phyloP scores from a whole-genome alignment of 2,113 vertebrate species.

The Tetrax tetrax region DNA sequence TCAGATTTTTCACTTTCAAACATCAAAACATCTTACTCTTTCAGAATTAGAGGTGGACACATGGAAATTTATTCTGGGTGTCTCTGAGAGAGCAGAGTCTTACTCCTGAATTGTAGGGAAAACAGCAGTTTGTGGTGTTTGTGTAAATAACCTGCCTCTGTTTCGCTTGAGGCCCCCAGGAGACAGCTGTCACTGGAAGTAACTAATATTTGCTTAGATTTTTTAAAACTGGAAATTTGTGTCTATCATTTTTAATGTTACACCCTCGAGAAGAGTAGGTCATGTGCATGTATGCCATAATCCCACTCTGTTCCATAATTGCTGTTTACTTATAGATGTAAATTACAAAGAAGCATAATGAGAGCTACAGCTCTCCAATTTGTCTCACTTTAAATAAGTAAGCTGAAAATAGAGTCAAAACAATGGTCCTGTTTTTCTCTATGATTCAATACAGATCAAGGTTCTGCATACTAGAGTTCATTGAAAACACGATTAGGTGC shows the following conservation, averaged over 20 bases:
- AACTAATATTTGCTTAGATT: neutral
- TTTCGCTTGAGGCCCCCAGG: neutral
- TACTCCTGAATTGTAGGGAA: neutral
- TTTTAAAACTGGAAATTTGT: neutral
- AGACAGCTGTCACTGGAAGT: neutral
- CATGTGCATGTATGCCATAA: neutral
- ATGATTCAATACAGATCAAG: neutral
- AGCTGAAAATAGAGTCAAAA: neutral
- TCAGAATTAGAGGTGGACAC: neutral
- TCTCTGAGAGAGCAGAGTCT: neutral
- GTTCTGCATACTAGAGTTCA: neutral
- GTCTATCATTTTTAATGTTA: neutral
- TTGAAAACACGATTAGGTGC: neutral
- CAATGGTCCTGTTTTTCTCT: neutral
- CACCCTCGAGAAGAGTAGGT: neutral
- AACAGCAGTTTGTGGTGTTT: neutral
- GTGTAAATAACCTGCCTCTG: neutral
- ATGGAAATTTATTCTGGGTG: neutral
- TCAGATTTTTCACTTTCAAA: neutral
- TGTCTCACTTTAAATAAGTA: slow-evolving; percentile 5
- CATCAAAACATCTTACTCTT: neutral
- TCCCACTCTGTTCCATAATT: neutral
- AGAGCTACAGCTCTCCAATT: neutral
- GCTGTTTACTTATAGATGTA: slow-evolving; percentile 12
- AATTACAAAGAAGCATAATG: slow-evolving; percentile 9